Evolutionary conservation across 2,797 vertebrate genomes (phyloP).

Genomic region (Sebastes matsubarae): DNA sequence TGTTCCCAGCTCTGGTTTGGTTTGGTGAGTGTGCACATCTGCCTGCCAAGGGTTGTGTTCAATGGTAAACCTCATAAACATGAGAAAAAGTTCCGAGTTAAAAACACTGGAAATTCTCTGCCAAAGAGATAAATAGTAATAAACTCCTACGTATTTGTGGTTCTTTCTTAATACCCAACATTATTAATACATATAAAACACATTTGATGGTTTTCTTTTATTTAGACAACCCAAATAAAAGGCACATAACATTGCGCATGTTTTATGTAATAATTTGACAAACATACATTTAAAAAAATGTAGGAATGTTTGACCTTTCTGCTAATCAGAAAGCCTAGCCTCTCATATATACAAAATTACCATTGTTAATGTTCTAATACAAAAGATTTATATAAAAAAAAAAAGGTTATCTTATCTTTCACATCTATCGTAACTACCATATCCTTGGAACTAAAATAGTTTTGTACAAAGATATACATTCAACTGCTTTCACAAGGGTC

Average conservation of each 20-base stretch:
- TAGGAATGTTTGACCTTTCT: conserved; percentile 99
- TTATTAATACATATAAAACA: conserved; percentile 44
- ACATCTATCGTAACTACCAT: conserved; percentile 93
- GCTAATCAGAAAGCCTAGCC: conserved; percentile 99
- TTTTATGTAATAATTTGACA: conserved; percentile 99
- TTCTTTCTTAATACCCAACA: conserved; percentile 3
- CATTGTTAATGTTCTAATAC: conserved; percentile 99
- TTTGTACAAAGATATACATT: conserved; percentile 96
- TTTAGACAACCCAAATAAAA: conserved; percentile 99
- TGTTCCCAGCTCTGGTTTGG: not conserved
- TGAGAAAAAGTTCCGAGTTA: not conserved
- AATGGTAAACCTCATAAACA: not conserved
- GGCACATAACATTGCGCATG: conserved; percentile 99
- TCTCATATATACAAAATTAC: conserved; percentile 99
- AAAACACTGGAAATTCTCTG: not conserved
- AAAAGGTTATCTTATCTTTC: conserved; percentile 90
- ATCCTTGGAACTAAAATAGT: conserved; percentile 91
- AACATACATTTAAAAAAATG: conserved; percentile 98
- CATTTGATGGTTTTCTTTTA: conserved; percentile 94
- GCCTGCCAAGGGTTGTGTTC: not conserved
- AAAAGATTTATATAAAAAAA: conserved; percentile 99
- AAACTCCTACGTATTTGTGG: not conserved
- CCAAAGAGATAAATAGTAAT: not conserved
- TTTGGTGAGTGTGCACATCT: not conserved
- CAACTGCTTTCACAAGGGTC: conserved; percentile 86